phyloP scores from a whole-genome alignment of 2,113 vertebrate species.

The Psammodynastes pulverulentus region DNA sequence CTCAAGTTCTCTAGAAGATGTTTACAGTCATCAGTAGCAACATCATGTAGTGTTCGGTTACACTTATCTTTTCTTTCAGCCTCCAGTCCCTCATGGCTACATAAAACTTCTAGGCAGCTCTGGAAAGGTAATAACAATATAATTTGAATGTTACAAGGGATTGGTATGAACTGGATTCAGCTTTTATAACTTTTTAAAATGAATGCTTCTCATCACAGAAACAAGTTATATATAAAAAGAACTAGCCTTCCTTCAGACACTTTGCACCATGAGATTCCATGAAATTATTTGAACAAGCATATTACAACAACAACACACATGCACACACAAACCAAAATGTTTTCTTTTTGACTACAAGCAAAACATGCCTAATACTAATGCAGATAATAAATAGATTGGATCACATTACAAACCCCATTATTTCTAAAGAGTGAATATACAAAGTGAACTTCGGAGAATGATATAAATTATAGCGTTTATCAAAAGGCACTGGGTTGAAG shows the following conservation, averaged over 20 bases:
- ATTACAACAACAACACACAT: background rate
- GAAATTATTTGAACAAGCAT: background rate
- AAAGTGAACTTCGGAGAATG: background rate
- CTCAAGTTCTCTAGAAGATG: constrained; percentile 92
- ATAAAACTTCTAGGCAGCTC: constrained; percentile 94
- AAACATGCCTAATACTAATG: background rate
- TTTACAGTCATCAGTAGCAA: constrained; percentile 96
- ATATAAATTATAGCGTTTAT: background rate
- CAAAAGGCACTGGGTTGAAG: background rate
- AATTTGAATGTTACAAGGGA: constrained; percentile 34
- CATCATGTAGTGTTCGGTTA: constrained; percentile 87
- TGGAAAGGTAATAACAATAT: constrained; percentile 68
- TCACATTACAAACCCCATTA: background rate
- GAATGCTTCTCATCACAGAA: background rate
- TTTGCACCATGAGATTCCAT: background rate
- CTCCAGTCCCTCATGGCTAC: constrained; percentile 85
- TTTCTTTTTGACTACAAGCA: background rate
- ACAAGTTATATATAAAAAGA: background rate
- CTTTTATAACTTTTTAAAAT: constrained; percentile 26
- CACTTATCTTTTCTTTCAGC: constrained; percentile 88
- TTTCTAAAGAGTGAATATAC: background rate
- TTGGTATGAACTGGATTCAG: constrained; percentile 12
- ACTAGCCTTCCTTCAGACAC: background rate
- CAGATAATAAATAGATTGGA: background rate
- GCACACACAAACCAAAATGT: background rate